A percentile compares a stretch with the other conserved stretches of the same genome.
These are phyloP conservation scores for Mus spicilegus DNA, from an alignment of 2,113 vertebrate genomes.

Conservation along the genomic window DNA sequence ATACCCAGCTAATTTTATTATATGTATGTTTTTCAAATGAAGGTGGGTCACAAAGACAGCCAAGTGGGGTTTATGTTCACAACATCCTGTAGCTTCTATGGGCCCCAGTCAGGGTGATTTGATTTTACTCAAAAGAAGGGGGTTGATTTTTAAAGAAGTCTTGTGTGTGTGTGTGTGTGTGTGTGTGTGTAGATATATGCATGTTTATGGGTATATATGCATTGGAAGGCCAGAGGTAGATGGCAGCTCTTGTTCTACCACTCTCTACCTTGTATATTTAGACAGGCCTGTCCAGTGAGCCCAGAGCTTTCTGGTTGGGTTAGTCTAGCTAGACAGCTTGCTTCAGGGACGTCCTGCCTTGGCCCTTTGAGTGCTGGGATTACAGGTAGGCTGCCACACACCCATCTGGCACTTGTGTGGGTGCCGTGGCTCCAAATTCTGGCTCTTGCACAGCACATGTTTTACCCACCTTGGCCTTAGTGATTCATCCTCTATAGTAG, in stretches of 20 bases:
- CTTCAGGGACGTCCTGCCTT: background rate
- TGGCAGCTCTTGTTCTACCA: rapidly evolving
- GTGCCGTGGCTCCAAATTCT: too few species aligned
- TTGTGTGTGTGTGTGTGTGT: background rate
- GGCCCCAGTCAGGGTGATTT: background rate
- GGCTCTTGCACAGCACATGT: background rate
- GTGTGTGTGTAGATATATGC: background rate
- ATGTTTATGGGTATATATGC: background rate
- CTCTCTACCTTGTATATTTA: background rate
- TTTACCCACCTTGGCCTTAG: too few species aligned
- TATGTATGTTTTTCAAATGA: conserved; percentile 27
- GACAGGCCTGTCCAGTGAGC: background rate
- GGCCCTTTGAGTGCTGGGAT: background rate
- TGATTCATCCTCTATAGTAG: background rate
- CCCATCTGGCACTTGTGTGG: background rate
- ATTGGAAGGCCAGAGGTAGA: background rate
- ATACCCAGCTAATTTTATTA: background rate
- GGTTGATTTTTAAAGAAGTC: background rate
- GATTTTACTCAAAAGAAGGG: background rate
- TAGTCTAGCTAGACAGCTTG: background rate
- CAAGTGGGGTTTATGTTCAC: background rate
- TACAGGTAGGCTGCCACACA: too few species aligned
- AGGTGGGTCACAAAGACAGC: background rate
- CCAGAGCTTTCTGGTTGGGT: too few species aligned
- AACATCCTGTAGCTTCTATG: background rate